Evolutionary conservation across 2,888 invertebrate genomes (phyloP).

Genomic region (Melikaiella ostensackeni): DNA sequence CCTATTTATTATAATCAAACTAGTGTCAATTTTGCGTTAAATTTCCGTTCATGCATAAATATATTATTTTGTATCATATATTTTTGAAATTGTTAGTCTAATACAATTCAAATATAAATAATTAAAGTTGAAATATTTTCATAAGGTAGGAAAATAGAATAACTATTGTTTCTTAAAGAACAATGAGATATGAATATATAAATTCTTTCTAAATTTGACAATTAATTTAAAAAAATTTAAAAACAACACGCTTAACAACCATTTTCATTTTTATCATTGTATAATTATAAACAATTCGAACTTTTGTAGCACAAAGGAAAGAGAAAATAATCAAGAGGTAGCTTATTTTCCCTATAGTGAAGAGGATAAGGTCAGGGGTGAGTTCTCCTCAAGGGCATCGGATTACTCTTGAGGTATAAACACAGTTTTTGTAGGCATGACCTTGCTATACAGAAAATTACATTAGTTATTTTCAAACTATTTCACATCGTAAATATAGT

Average conservation of each 20-base stretch:
- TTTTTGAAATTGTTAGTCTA: too few relatives aligned
- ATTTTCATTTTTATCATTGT: not conserved
- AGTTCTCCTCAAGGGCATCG: slow-evolving; percentile 36
- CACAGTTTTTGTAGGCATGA: slow-evolving; percentile 1
- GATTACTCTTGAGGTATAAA: slow-evolving; percentile 32
- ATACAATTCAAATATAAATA: too few relatives aligned
- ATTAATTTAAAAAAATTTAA: slow-evolving; percentile 1
- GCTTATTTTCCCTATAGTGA: slow-evolving; percentile 29
- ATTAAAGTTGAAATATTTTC: too few relatives aligned
- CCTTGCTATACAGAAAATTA: not conserved
- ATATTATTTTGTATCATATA: too few relatives aligned
- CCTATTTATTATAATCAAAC: not conserved
- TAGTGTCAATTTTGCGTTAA: too few relatives aligned
- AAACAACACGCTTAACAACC: slow-evolving; percentile 4
- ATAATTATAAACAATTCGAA: not conserved
- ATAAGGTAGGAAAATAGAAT: not conserved
- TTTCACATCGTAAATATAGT: not conserved
- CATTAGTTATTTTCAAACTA: not conserved
- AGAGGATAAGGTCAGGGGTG: slow-evolving; percentile 40
- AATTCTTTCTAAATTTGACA: not conserved
- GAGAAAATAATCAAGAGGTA: slow-evolving; percentile 25
- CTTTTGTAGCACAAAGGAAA: slow-evolving; percentile 4
- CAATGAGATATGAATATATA: not conserved
- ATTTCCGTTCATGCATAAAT: too few relatives aligned
- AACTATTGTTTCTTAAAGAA: not conserved